Percentiles rank a stretch among this genome's conserved stretches.
Evolutionary conservation across 2,888 invertebrate genomes (phyloP).

Genomic region (Morpho helenor): DNA sequence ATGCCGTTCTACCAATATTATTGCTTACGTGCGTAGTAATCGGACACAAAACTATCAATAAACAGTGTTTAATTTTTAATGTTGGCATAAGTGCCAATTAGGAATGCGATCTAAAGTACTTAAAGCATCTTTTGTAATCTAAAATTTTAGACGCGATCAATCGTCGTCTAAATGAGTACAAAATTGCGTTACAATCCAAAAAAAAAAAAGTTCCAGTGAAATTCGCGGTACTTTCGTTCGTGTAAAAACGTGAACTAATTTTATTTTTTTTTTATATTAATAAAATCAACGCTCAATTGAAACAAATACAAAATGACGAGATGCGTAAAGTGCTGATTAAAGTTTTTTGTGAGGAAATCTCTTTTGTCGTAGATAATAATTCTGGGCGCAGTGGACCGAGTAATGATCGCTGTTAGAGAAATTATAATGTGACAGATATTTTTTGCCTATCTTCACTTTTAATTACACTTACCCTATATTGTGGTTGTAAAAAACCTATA

Average conservation of each 20-base stretch:
- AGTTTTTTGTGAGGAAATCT: constrained; percentile 15
- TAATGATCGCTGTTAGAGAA: constrained; percentile 48
- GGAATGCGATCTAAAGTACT: too few relatives aligned
- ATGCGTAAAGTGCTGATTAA: constrained; percentile 17
- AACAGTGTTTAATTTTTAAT: too few relatives aligned
- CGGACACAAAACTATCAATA: too few relatives aligned
- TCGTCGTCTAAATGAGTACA: background rate
- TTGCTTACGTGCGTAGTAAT: too few relatives aligned
- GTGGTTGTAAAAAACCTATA: background rate
- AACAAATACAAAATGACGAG: constrained; percentile 12
- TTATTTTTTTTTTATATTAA: constrained; percentile 7
- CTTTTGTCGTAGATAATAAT: constrained; percentile 6
- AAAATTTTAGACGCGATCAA: background rate
- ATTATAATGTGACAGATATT: constrained; percentile 43
- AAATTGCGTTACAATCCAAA: constrained; percentile 6
- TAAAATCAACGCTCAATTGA: constrained; percentile 7
- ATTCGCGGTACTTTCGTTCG: constrained; percentile 9
- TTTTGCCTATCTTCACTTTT: constrained; percentile 52
- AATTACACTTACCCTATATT: constrained; percentile 43
- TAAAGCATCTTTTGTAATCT: too few relatives aligned
- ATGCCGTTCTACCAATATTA: too few relatives aligned
- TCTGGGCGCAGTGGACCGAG: constrained; percentile 49
- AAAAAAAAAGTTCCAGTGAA: constrained; percentile 9
- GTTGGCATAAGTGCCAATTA: too few relatives aligned
- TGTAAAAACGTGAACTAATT: constrained; percentile 11